Evolutionary conservation across 2,113 vertebrate species (phyloP).

Genomic region (Leucopsar rothschildi): DNA sequence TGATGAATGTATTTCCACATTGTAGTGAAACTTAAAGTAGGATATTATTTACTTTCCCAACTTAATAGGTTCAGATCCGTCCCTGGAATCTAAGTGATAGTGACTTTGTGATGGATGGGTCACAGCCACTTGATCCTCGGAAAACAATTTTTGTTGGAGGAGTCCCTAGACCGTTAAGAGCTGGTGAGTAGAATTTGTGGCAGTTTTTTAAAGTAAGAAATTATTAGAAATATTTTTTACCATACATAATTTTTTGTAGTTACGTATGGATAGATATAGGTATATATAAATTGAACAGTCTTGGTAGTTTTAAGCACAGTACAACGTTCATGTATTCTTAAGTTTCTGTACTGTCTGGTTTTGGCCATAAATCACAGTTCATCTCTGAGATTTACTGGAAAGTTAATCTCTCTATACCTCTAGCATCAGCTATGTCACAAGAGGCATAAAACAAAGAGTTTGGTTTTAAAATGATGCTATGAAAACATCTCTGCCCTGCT

Average conservation of each 20-base stretch:
- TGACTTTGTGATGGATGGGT: constrained; percentile 98
- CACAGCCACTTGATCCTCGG: constrained; percentile 94
- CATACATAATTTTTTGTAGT: not conserved
- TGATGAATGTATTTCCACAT: not conserved
- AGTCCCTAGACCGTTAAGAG: constrained; percentile 92
- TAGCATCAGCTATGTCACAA: not conserved
- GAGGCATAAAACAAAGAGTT: not conserved
- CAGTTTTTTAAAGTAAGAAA: not conserved
- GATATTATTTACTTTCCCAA: not conserved
- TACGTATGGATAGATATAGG: not conserved
- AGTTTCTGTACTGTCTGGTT: not conserved
- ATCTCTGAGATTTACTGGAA: not conserved
- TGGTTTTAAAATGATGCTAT: not conserved
- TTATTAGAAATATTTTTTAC: not conserved
- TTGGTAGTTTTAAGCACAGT: not conserved
- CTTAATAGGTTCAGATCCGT: constrained; percentile 91
- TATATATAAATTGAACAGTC: not conserved
- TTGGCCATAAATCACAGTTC: not conserved
- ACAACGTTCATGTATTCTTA: not conserved
- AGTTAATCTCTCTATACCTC: not conserved
- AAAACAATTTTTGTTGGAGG: constrained; percentile 99
- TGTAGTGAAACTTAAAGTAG: not conserved
- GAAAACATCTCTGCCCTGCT: not conserved
- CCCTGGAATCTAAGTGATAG: constrained; percentile 98
- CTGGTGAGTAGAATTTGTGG: constrained; percentile 75